phyloP scores from a whole-genome alignment of 1,140 invertebrate species.

The Oncopeltus fasciatus region DNA sequence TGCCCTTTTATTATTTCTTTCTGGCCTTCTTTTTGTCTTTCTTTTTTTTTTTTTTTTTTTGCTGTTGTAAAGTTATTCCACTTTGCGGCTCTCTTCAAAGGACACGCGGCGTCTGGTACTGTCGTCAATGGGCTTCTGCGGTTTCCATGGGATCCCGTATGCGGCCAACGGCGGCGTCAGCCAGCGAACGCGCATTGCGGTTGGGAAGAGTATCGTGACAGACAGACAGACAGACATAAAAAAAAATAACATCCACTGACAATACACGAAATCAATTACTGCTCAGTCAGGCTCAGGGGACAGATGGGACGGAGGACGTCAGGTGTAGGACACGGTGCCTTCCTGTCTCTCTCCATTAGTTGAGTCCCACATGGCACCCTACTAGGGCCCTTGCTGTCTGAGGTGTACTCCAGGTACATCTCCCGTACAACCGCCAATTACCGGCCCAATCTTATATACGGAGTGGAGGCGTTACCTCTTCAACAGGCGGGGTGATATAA shows the following conservation, averaged over 20 bases:
- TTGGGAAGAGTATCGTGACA: neutral
- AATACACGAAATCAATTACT: neutral
- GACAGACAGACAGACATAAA: too few species aligned
- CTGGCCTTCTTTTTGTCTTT: neutral
- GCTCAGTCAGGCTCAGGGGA: neutral
- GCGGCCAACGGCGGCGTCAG: neutral
- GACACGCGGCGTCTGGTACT: neutral
- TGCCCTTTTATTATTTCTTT: neutral
- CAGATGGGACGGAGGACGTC: neutral
- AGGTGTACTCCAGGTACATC: neutral
- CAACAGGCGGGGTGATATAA: neutral
- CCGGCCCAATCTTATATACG: neutral
- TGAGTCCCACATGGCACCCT: neutral
- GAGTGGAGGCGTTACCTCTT: neutral
- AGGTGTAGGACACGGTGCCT: neutral
- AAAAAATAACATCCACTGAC: too few species aligned
- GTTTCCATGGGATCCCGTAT: neutral
- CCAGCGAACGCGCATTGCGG: neutral
- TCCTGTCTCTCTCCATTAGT: neutral
- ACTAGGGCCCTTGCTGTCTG: too few species aligned
- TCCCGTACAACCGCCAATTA: neutral
- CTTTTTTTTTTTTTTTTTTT: neutral
- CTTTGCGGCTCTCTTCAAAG: neutral
- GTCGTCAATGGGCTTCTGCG: neutral
- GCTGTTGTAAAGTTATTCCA: neutral